Percentiles rank a stretch among this genome's conserved stretches.
These are phyloP conservation scores for Neria commutata DNA, from an alignment of 2,888 invertebrate genomes.

Conservation along the genomic window DNA sequence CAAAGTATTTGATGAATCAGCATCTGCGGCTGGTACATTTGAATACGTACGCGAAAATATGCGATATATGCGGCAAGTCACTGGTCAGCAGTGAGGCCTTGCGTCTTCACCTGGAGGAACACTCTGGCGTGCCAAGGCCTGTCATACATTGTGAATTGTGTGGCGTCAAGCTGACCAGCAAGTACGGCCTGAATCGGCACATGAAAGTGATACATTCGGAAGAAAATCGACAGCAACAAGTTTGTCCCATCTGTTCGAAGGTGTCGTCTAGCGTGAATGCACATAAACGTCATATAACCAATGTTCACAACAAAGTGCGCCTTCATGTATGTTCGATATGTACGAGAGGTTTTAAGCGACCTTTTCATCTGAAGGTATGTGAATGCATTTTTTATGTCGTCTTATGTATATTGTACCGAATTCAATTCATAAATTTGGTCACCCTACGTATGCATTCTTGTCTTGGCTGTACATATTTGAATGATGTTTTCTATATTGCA, in stretches of 20 bases:
- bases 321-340: conserved; percentile 56
- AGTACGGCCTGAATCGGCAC: conserved; percentile 53
- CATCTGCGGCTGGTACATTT: conserved; percentile 53
- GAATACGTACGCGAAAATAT: conserved; percentile 52
- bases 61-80: conserved; percentile 57
- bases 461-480: neutral
- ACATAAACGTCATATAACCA: conserved; percentile 51
- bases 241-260: conserved; percentile 50
- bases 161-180: conserved; percentile 46
- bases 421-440: too few relatives aligned
- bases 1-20: conserved; percentile 47
- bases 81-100: conserved; percentile 49
- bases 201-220: conserved; percentile 53
- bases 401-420: too few relatives aligned
- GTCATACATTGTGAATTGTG: conserved; percentile 55
- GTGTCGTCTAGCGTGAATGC: conserved; percentile 49
- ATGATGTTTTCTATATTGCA: too few relatives aligned
- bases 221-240: conserved; percentile 47
- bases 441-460: too few relatives aligned
- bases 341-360: conserved; percentile 56
- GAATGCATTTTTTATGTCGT: too few relatives aligned
- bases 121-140: conserved; percentile 45
- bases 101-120: conserved; percentile 54
- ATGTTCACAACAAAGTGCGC: conserved; percentile 50
- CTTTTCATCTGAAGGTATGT: conserved; percentile 47